Base-by-base conservation (phyloP, 2,888 invertebrate genomes). In the Nephrotoma guestfalica region DNA sequence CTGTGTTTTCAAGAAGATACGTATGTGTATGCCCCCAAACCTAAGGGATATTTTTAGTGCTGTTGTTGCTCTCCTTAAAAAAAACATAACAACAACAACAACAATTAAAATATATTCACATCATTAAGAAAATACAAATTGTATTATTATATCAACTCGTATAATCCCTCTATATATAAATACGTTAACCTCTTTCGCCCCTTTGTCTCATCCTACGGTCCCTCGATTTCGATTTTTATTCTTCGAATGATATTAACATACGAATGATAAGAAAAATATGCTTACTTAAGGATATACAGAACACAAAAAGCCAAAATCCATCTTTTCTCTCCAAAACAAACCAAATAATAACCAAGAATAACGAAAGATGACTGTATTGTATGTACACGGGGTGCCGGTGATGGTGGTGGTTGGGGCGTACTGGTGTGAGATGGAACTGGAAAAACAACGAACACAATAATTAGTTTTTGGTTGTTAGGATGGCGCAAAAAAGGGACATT, bases 401-500 rank as follows among this genome's bases (percentile, higher is more conserved):
- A 15, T 47, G 9, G 47, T 9, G 47, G 47, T 47, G 47, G 47
- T 13, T 47, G 47, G 1, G 47, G 11, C 11, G 13, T 47, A 3
- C 30, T 30, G 11, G 47, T 57, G 15, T 57, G 51, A 57, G 15
- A 57, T 7, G 51, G 51, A 6, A 15, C 51, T 57, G 51, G 47
- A 51, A 57, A 57, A 57, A 57, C 51, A 57, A 57, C 51, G 51
- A 57, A 57, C 51, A 57, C 51, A 57, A 57, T 57, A 57, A 57
- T 57, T 57, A 57, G 51, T 57, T 57, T 57, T 57, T 83, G 41
- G 83, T 83, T 41, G 41, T 83, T 83, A 83, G 83, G 40, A 41
- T 83, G 83, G 88, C 87, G 87, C 85, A 87, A 87, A 87, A 88
- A 88, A 88, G 87, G 88, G 88, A 88, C 88, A 87, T 88, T 88